Evolutionary conservation across 2,888 invertebrate species (phyloP).

Genomic region (Chouioia cunea): DNA sequence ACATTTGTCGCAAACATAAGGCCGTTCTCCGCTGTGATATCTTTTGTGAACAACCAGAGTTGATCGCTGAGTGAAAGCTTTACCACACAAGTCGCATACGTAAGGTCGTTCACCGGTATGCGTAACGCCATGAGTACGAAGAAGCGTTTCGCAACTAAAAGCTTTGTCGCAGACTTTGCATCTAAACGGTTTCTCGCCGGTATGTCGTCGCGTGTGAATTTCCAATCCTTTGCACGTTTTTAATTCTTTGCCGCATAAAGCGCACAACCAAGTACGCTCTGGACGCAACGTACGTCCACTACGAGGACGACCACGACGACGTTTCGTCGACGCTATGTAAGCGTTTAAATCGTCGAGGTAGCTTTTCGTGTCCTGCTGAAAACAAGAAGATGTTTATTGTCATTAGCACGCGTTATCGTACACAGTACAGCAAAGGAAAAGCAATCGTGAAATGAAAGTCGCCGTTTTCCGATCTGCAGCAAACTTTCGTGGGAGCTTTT

Average conservation of each 20-base stretch:
- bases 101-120: slow-evolving; percentile 57
- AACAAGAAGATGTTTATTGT: slow-evolving; percentile 21
- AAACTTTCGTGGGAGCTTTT: no score
- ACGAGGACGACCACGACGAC: slow-evolving; percentile 36
- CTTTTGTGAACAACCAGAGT: slow-evolving; percentile 60
- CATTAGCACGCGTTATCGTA: no score
- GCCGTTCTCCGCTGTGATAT: slow-evolving; percentile 62
- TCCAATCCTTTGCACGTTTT: slow-evolving; percentile 61
- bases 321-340: slow-evolving; percentile 1
- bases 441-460: no score
- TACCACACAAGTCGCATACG: slow-evolving; percentile 56
- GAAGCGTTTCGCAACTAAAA: slow-evolving; percentile 62
- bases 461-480: no score
- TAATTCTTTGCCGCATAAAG: slow-evolving; percentile 60
- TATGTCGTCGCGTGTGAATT: slow-evolving; percentile 61
- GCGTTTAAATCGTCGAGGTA: slow-evolving; percentile 32
- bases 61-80: slow-evolving; percentile 60
- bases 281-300: slow-evolving; percentile 16
- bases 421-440: no score
- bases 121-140: slow-evolving; percentile 69
- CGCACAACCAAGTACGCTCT: slow-evolving; percentile 57
- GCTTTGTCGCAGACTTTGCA: slow-evolving; percentile 60
- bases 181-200: slow-evolving; percentile 61
- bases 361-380: slow-evolving; percentile 8
- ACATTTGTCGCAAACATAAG: slow-evolving; percentile 59